phyloP scores from a whole-genome alignment of 2,888 invertebrate species.

The Rutpela maculata region DNA sequence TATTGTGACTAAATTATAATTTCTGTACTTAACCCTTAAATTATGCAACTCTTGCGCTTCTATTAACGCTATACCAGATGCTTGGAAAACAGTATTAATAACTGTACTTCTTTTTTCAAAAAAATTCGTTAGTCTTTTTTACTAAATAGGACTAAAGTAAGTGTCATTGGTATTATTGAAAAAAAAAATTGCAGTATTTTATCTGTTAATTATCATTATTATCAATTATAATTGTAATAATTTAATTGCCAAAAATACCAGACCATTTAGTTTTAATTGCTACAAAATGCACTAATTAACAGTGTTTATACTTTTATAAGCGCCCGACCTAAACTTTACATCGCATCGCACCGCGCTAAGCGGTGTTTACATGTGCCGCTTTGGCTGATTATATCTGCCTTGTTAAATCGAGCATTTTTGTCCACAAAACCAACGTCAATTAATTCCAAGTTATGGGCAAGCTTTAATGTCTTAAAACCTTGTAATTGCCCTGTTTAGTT shows the following conservation, averaged over 20 bases:
- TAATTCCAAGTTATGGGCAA: slow-evolving; percentile 68
- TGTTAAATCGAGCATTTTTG: slow-evolving; percentile 70
- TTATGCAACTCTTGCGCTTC: too few relatives aligned
- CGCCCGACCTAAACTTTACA: slow-evolving; percentile 45
- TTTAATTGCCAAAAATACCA: neutral
- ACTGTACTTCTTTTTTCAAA: too few relatives aligned
- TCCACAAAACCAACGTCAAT: slow-evolving; percentile 68
- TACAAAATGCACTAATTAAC: slow-evolving; percentile 2
- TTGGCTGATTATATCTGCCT: slow-evolving; percentile 65
- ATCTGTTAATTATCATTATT: neutral
- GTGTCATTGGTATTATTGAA: too few relatives aligned
- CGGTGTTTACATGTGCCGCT: slow-evolving; percentile 63
- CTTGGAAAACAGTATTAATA: too few relatives aligned
- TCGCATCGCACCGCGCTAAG: slow-evolving; percentile 59
- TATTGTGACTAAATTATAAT: too few relatives aligned
- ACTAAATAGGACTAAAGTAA: too few relatives aligned
- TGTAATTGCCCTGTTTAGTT: slow-evolving; percentile 58
- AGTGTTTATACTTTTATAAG: slow-evolving; percentile 10
- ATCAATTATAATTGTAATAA: neutral
- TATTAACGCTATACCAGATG: too few relatives aligned
- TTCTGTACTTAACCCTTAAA: too few relatives aligned
- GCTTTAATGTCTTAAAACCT: slow-evolving; percentile 57
- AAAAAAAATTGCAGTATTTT: neutral
- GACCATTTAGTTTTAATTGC: neutral
- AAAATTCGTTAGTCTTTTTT: too few relatives aligned